Percentiles rank a stretch among this genome's conserved stretches.
Conservation (phyloP, 2,113 vertebrate genomes). For the Prinia subflava region DNA sequence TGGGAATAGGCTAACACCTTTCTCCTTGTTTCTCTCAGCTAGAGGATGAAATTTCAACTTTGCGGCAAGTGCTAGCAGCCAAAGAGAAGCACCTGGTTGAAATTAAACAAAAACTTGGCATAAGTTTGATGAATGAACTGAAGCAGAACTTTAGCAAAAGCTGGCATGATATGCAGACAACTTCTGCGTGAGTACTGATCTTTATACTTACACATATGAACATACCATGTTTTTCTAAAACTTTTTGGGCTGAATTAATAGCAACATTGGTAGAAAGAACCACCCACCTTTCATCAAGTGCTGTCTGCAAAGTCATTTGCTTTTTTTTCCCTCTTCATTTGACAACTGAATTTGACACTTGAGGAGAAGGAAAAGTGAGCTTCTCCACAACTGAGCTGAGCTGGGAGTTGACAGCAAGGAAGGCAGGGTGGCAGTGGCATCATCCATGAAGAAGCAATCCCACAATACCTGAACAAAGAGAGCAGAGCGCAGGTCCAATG, state of each 20-base stretch:
- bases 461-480: background rate
- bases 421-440: background rate
- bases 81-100: constrained; percentile 93
- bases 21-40: constrained; percentile 70
- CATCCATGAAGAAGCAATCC: background rate
- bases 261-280: background rate
- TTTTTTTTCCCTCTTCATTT: background rate
- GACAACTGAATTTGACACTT: background rate
- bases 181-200: constrained; percentile 85
- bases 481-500: background rate
- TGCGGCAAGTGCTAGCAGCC: constrained; percentile 89
- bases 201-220: background rate
- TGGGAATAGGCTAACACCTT: background rate
- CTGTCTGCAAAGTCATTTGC: background rate
- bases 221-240: background rate
- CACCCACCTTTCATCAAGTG: background rate
- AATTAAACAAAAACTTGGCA: constrained; percentile 90
- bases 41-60: constrained; percentile 93
- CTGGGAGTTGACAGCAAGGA: background rate
- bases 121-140: constrained; percentile 86
- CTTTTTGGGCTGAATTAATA: background rate
- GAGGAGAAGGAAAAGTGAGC: background rate
- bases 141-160: constrained; percentile 90
- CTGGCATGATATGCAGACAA: constrained; percentile 94
- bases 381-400: background rate